Conservation (phyloP, 2,888 invertebrate species). For the Cynaeus angustus region DNA sequence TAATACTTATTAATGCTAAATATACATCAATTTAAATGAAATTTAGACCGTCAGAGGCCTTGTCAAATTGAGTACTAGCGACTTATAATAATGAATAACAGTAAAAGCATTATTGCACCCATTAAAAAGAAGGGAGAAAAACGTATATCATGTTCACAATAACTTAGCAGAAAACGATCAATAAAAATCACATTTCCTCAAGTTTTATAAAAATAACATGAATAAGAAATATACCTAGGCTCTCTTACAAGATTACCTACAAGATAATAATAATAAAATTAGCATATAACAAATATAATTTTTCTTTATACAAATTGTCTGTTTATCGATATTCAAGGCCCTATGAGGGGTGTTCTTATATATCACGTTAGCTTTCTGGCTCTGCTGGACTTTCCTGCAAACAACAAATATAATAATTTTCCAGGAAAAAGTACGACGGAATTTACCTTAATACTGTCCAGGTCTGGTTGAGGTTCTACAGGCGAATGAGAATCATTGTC, state of each 20-base stretch:
- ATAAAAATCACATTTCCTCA: constrained; percentile 57
- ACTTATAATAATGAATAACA: constrained; percentile 69
- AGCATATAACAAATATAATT: constrained; percentile 50
- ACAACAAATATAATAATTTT: neutral
- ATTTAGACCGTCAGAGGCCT: constrained; percentile 35
- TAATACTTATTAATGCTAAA: constrained; percentile 41
- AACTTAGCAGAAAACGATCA: constrained; percentile 55
- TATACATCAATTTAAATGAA: constrained; percentile 37
- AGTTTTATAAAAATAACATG: constrained; percentile 60
- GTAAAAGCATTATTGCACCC: constrained; percentile 68
- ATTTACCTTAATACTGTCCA: constrained; percentile 66
- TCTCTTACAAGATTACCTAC: constrained; percentile 53
- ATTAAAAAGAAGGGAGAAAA: constrained; percentile 57
- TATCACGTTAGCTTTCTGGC: constrained; percentile 58
- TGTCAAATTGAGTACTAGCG: constrained; percentile 58
- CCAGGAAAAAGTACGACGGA: neutral
- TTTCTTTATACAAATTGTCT: constrained; percentile 56
- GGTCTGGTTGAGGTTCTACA: constrained; percentile 59
- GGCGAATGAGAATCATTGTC: constrained; percentile 51
- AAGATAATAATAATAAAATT: constrained; percentile 50
- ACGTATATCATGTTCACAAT: constrained; percentile 45
- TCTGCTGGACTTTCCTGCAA: constrained; percentile 64
- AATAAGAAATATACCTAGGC: constrained; percentile 56
- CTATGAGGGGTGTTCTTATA: constrained; percentile 36
- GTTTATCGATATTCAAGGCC: constrained; percentile 47